Percentiles rank a stretch among this genome's conserved stretches.
These are phyloP conservation scores for Akabosia matsudoensis DNA, from an alignment of 1,140 invertebrate genomes.

Conservation along the genomic window DNA sequence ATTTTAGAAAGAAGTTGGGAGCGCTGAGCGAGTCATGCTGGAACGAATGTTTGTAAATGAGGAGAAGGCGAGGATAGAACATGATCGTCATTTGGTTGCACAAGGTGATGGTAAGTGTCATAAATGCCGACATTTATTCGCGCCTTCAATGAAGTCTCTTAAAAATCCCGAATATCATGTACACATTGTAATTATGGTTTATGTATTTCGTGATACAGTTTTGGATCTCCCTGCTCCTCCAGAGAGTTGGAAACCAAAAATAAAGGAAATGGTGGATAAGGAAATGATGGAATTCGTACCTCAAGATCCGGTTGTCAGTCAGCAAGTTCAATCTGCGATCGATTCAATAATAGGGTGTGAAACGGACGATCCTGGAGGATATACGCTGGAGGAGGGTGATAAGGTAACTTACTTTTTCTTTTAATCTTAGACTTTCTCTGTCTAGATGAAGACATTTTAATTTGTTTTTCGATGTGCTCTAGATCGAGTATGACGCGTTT, in stretches of 20 bases:
- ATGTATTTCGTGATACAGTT: slow-evolving; percentile 14
- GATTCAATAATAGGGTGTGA: slow-evolving; percentile 44
- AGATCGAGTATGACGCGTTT: slow-evolving; percentile 47
- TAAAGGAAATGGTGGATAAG: slow-evolving; percentile 42
- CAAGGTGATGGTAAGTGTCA: slow-evolving; percentile 41
- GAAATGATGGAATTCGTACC: slow-evolving; percentile 43
- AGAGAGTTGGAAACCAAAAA: slow-evolving; percentile 41
- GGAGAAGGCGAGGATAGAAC: slow-evolving; percentile 61
- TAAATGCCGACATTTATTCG: neutral
- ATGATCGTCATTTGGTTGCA: slow-evolving; percentile 50
- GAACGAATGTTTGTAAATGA: slow-evolving; percentile 67
- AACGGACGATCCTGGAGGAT: slow-evolving; percentile 19
- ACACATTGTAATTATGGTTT: neutral
- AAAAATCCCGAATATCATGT: neutral
- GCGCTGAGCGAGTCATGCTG: slow-evolving; percentile 70
- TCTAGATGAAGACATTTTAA: too few relatives aligned
- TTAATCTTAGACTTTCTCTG: slow-evolving; percentile 10
- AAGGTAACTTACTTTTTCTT: slow-evolving; percentile 39
- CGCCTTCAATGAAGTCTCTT: neutral
- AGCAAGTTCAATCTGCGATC: slow-evolving; percentile 45
- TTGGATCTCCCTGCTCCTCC: slow-evolving; percentile 41
- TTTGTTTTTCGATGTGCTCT: too few relatives aligned
- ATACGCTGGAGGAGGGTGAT: slow-evolving; percentile 36
- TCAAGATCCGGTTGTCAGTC: slow-evolving; percentile 43
- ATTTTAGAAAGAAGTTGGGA: slow-evolving; percentile 61